Conservation (phyloP, 2,113 vertebrate genomes). For the Microcebus murinus region DNA sequence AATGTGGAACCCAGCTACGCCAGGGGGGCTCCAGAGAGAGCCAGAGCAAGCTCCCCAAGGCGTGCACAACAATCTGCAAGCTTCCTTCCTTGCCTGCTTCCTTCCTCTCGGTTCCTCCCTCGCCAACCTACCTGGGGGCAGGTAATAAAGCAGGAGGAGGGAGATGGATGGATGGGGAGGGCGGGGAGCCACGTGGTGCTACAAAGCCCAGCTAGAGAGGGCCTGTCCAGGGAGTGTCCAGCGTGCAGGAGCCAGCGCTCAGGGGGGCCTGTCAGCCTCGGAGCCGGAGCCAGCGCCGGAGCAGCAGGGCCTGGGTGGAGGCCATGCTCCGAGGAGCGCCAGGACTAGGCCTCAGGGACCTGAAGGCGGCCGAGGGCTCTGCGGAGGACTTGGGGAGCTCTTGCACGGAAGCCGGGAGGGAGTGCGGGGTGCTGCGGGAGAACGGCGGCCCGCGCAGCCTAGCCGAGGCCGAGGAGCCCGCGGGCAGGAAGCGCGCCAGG, state of each 20-base stretch:
- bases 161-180: constrained; percentile 69
- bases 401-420: not conserved
- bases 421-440: constrained; percentile 72
- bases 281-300: not conserved
- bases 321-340: constrained; percentile 64
- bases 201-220: constrained; percentile 74
- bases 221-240: constrained; percentile 78
- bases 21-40: not conserved
- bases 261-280: not conserved
- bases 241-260: constrained; percentile 46
- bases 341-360: constrained; percentile 73
- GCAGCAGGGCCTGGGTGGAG: not conserved
- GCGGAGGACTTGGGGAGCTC: constrained; percentile 85
- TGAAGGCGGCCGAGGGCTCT: constrained; percentile 81
- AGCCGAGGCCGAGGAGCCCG: constrained; percentile 79
- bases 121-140: constrained; percentile 82
- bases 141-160: constrained; percentile 81
- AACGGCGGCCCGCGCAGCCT: constrained; percentile 69
- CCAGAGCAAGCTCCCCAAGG: not conserved
- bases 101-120: constrained; percentile 70
- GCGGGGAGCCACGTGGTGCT: constrained; percentile 80
- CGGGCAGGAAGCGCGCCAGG: constrained; percentile 87
- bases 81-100: constrained; percentile 63
- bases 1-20: not conserved
- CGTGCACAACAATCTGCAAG: constrained; percentile 72